Conservation (phyloP, 2,888 invertebrate species). For the Chrysodeixis includens region DNA sequence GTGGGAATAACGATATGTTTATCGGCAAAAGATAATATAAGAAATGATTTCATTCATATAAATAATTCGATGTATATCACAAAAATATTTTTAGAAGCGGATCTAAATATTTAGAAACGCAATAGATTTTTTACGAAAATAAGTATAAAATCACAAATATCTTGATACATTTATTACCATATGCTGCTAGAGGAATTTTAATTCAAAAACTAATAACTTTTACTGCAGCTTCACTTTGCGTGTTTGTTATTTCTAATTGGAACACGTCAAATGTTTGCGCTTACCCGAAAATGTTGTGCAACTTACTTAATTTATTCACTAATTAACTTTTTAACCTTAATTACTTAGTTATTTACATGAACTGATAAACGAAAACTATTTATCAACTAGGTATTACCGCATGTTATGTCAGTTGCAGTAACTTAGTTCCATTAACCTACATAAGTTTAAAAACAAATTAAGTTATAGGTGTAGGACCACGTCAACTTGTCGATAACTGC, state of each 20-base stretch:
- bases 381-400: slow-evolving; percentile 11
- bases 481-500: not conserved
- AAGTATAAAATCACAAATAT: too few relatives aligned
- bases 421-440: slow-evolving; percentile 19
- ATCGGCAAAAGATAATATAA: not conserved
- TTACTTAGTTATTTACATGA: slow-evolving; percentile 6
- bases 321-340: slow-evolving; percentile 18
- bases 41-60: too few relatives aligned
- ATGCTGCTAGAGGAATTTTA: not conserved
- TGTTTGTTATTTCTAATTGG: slow-evolving; percentile 22
- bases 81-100: too few relatives aligned
- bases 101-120: too few relatives aligned
- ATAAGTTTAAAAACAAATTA: slow-evolving; percentile 12
- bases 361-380: slow-evolving; percentile 6
- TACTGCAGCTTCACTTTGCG: slow-evolving; percentile 31
- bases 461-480: slow-evolving; percentile 1
- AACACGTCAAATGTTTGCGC: slow-evolving; percentile 28
- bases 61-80: too few relatives aligned
- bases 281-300: slow-evolving; percentile 13
- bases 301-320: slow-evolving; percentile 20
- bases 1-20: not conserved
- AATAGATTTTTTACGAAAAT: too few relatives aligned
- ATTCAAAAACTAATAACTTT: slow-evolving; percentile 33
- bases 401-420: slow-evolving; percentile 13
- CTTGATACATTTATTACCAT: too few relatives aligned